These are phyloP conservation scores for Catharus fuscescens DNA, from an alignment of 2,113 vertebrate species.

Conservation along the genomic window DNA sequence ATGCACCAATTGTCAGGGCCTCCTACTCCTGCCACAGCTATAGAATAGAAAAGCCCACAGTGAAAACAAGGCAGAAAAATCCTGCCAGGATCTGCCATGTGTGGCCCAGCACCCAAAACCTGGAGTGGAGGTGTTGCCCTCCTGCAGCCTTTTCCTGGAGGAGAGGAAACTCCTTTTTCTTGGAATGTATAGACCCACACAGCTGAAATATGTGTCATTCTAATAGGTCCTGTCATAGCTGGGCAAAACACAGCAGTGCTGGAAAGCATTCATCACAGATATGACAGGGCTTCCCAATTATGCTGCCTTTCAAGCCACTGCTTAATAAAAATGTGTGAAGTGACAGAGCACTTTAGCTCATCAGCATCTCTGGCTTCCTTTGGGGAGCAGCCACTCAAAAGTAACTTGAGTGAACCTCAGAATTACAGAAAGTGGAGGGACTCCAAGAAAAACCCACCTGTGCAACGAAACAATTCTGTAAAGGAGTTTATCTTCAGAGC, in stretches of 20 bases:
- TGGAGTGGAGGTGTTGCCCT: neutral
- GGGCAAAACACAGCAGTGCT: slow-evolving; percentile 44
- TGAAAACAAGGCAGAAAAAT: neutral
- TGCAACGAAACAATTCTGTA: neutral
- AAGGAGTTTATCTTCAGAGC: neutral
- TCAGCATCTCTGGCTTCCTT: slow-evolving; percentile 26
- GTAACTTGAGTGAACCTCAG: slow-evolving; percentile 2
- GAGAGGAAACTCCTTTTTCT: neutral
- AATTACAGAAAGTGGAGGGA: neutral
- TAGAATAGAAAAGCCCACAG: neutral
- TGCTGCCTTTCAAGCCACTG: slow-evolving; percentile 47
- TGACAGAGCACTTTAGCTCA: neutral
- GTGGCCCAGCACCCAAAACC: neutral
- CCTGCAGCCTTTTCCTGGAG: neutral
- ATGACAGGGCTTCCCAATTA: slow-evolving; percentile 49
- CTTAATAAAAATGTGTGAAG: slow-evolving; percentile 42
- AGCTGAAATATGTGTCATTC: neutral
- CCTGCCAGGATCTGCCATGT: neutral
- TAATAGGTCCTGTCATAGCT: slow-evolving; percentile 51
- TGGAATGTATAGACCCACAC: neutral
- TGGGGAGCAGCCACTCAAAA: neutral
- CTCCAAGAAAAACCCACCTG: neutral
- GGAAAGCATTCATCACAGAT: slow-evolving; percentile 38
- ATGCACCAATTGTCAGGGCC: neutral
- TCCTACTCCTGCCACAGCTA: neutral